Conservation (phyloP, 1,140 invertebrate species). For the Drosophila sp. region DNA sequence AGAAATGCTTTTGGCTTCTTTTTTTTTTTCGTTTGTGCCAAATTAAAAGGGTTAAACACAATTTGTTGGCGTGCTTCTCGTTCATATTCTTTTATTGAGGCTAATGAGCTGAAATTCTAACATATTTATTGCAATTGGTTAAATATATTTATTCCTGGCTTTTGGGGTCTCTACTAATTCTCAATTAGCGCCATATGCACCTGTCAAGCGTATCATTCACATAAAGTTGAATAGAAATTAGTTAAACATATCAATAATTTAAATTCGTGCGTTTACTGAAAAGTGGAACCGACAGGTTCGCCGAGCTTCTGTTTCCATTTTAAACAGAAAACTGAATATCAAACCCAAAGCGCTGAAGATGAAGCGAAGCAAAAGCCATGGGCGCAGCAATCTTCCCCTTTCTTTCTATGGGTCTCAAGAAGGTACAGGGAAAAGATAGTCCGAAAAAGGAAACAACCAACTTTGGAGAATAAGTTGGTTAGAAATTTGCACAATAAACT, state of each 20-base stretch:
- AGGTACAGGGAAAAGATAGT: no score
- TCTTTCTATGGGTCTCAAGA: not conserved
- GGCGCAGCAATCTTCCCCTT: not conserved
- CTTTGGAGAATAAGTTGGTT: no score
- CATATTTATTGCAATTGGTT: not conserved
- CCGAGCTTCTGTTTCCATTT: conserved; percentile 65
- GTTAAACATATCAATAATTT: conserved; percentile 72
- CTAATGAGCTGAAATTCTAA: conserved; percentile 14
- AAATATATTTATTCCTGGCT: no score
- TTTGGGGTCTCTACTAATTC: conserved; percentile 14
- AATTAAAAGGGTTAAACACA: conserved; percentile 56
- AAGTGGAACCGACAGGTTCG: conserved; percentile 74
- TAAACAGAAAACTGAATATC: not conserved
- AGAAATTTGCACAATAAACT: no score
- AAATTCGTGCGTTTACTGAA: conserved; percentile 61
- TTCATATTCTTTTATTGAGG: conserved; percentile 43
- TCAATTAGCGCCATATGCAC: conserved; percentile 47
- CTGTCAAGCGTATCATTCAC: conserved; percentile 54
- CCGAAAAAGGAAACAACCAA: no score
- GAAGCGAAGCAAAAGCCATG: not conserved
- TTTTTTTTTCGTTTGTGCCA: conserved; percentile 14
- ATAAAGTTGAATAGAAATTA: conserved; percentile 71
- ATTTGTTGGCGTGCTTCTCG: conserved; percentile 35
- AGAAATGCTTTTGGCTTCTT: conserved; percentile 32
- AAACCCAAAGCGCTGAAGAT: not conserved